Evolutionary conservation across 2,113 vertebrate genomes (phyloP), one percentile per base, ranked within the genome.

Genomic region (Ptilonorhynchus violaceus): DNA sequence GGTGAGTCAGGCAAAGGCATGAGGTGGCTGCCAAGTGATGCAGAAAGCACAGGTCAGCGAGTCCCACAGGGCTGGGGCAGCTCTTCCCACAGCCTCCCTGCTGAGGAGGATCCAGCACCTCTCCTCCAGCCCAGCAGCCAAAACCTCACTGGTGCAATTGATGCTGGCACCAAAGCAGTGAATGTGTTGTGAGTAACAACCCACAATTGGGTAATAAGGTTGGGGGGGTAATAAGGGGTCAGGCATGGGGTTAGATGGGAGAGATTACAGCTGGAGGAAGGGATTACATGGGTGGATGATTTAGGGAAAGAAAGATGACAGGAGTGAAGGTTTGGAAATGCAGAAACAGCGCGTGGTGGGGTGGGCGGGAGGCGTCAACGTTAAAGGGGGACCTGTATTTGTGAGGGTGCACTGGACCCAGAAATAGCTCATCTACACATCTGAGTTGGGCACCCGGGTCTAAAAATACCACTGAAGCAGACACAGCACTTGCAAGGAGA

Each of bases 281-380:
- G 47, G 55, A 70, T 74, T 69, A 15, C 0, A 7, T 2, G 13
- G 28, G 23, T 37, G 28, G 23, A 11, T 39, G 41, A 39, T 19
- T 24, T 33, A 62, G 67, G 47, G 35, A 55, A 59, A 76, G 62
- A 42, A 46, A 33, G 44, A 25, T 15, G 37, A 56, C 6, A 33
- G 39, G 30, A 82, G 7, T 1, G 14, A 84, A 58, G 66, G 67
- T 55, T 64, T 60, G 53, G 53, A 79, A 88, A 68, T 24, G 16
- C 4, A 2, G 37, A 37, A 83, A 41, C 23, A 14, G 22, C 1
- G 0, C 0, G 4, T 3, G 35, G 44, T 46, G 70, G 59, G 30
- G 42, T 39, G 44, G 33, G 46, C 87, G 25, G n/a, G 49, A 78
- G 35, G 33, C 1, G 2, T 15, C 22, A 27, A 0, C 1, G 1